A percentile compares a stretch with the other conserved stretches of the same genome.
phyloP scores from a whole-genome alignment of 2,113 vertebrate genomes.

The Marmota monax region DNA sequence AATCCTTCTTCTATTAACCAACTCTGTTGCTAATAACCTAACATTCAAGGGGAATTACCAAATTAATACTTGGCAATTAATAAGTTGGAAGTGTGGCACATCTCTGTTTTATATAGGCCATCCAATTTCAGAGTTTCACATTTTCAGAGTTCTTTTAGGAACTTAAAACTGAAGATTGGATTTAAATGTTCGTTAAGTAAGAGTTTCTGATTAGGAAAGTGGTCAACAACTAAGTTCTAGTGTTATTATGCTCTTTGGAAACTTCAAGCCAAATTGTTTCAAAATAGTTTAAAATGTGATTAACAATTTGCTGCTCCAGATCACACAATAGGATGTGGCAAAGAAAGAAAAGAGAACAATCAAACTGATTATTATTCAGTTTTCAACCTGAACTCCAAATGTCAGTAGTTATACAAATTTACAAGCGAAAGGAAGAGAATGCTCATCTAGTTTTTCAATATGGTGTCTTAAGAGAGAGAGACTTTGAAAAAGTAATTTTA shows the following conservation, averaged over 20 bases:
- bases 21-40: not conserved
- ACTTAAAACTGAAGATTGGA: not conserved
- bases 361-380: conserved; percentile 31
- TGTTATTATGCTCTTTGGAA: not conserved
- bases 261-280: conserved; percentile 31
- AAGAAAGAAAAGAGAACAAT: conserved; percentile 74
- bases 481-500: conserved; percentile 37
- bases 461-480: not conserved
- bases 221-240: conserved; percentile 1
- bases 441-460: conserved; percentile 46
- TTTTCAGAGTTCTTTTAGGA: not conserved
- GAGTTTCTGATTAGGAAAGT: conserved; percentile 39
- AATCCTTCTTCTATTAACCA: conserved; percentile 11
- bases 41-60: not conserved
- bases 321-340: conserved; percentile 55
- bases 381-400: conserved; percentile 29
- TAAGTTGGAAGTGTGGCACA: not conserved
- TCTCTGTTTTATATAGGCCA: conserved; percentile 27
- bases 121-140: conserved; percentile 35
- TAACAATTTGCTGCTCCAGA: conserved; percentile 67
- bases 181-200: conserved; percentile 44
- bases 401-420: conserved; percentile 19
- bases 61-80: conserved; percentile 36
- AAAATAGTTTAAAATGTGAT: conserved; percentile 64
- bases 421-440: not conserved